Percentiles rank a stretch among this genome's conserved stretches.
These are phyloP conservation scores for Anguilla japonica DNA, from an alignment of 2,113 vertebrate species.

Conservation along the genomic window DNA sequence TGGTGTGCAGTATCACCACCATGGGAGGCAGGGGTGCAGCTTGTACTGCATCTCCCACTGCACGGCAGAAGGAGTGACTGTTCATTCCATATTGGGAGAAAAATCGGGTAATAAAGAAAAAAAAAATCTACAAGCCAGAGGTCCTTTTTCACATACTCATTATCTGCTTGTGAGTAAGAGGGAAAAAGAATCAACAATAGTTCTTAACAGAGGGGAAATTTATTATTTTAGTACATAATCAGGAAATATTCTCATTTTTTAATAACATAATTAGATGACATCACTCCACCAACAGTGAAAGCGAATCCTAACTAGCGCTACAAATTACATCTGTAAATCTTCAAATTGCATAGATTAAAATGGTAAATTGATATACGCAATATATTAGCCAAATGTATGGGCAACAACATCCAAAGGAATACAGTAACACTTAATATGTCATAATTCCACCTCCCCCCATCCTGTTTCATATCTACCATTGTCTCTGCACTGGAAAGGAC, in stretches of 20 bases:
- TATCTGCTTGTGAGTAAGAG: not conserved
- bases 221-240: slow-evolving; percentile 35
- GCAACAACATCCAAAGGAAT: slow-evolving; percentile 21
- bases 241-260: not conserved
- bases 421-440: slow-evolving; percentile 5
- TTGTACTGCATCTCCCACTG: no score
- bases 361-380: slow-evolving; percentile 23
- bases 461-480: not conserved
- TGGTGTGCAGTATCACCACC: no score
- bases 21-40: no score
- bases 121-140: no score
- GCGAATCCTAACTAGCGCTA: slow-evolving; percentile 24
- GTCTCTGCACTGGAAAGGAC: not conserved
- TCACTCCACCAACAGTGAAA: slow-evolving; percentile 24
- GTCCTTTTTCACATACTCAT: no score
- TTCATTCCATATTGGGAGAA: no score
- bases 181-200: not conserved
- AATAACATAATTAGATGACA: slow-evolving; percentile 9
- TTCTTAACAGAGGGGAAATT: slow-evolving; percentile 25
- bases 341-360: slow-evolving; percentile 59
- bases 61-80: no score
- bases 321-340: slow-evolving; percentile 34
- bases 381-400: slow-evolving; percentile 26
- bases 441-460: not conserved
- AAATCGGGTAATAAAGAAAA: no score